phyloP scores from a whole-genome alignment of 2,113 vertebrate species.

The Zeus faber region DNA sequence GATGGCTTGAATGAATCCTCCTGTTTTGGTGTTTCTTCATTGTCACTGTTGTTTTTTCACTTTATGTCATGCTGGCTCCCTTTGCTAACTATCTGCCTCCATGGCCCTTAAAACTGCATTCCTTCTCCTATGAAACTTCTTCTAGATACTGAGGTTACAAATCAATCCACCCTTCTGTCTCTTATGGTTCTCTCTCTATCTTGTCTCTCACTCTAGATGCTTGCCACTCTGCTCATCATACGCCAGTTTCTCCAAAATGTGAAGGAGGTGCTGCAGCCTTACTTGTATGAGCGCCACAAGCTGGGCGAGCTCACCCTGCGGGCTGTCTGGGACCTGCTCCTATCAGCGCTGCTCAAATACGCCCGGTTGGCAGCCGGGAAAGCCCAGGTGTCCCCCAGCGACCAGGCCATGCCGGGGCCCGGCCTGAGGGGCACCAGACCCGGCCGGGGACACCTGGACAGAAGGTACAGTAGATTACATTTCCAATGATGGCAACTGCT shows the following conservation, averaged over 20 bases:
- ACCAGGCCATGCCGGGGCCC: constrained; percentile 59
- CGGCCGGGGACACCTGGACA: constrained; percentile 51
- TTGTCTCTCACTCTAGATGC: constrained; percentile 77
- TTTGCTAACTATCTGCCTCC: not conserved
- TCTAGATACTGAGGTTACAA: too few species aligned
- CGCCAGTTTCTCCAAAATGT: constrained; percentile 95
- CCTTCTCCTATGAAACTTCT: too few species aligned
- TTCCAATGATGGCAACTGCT: too few species aligned
- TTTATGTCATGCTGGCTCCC: not conserved
- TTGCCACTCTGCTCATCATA: constrained; percentile 94
- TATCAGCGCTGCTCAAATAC: constrained; percentile 77
- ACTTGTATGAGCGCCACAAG: constrained; percentile 86
- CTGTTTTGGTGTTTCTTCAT: too few species aligned
- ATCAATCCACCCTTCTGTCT: not conserved
- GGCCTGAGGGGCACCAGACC: constrained; percentile 55
- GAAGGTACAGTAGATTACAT: constrained; percentile 45
- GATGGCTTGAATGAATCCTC: too few species aligned
- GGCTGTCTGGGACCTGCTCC: constrained; percentile 77
- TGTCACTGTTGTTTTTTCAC: not conserved
- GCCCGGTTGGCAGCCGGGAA: constrained; percentile 61
- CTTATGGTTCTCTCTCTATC: too few species aligned
- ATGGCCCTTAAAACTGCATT: too few species aligned
- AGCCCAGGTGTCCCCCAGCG: constrained; percentile 52
- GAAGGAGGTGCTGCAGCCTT: constrained; percentile 92
- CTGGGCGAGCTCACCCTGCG: constrained; percentile 81